Percentiles rank a stretch among this genome's conserved stretches.
Evolutionary conservation across 2,113 vertebrate genomes (phyloP).

Genomic region (Choloepus hoffmanni): DNA sequence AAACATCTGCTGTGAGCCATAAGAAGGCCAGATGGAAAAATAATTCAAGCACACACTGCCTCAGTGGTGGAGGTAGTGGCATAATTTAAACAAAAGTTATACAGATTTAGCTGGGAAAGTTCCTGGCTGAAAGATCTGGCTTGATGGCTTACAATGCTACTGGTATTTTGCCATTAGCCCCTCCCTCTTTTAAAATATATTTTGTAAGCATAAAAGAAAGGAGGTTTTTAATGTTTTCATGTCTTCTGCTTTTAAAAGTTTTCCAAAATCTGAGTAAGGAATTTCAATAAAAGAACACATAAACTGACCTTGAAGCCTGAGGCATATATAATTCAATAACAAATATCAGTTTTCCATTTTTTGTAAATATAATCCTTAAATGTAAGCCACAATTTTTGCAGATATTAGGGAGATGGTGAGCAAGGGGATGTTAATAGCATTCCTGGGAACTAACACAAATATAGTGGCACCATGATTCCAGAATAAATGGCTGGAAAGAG

Average conservation of each 20-base stretch:
- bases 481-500: not conserved
- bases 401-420: not conserved
- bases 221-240: not conserved
- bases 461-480: rapidly evolving
- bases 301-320: not conserved
- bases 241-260: not conserved
- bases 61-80: not conserved
- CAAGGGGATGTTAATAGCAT: not conserved
- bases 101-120: conserved; percentile 24
- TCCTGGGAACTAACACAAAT: not conserved
- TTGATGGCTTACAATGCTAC: conserved; percentile 30
- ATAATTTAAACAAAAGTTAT: not conserved
- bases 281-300: conserved; percentile 24
- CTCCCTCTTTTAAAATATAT: not conserved
- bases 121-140: conserved; percentile 33
- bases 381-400: not conserved
- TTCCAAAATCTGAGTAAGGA: conserved; percentile 23
- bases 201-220: conserved; percentile 32
- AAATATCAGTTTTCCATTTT: not conserved
- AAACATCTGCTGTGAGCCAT: conserved; percentile 63
- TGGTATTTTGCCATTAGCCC: conserved; percentile 22
- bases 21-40: conserved; percentile 65
- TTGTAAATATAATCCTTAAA: not conserved
- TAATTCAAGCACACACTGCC: conserved; percentile 43
- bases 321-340: not conserved